Conservation (phyloP, 2,888 invertebrate genomes). For the Pteria penguin region DNA sequence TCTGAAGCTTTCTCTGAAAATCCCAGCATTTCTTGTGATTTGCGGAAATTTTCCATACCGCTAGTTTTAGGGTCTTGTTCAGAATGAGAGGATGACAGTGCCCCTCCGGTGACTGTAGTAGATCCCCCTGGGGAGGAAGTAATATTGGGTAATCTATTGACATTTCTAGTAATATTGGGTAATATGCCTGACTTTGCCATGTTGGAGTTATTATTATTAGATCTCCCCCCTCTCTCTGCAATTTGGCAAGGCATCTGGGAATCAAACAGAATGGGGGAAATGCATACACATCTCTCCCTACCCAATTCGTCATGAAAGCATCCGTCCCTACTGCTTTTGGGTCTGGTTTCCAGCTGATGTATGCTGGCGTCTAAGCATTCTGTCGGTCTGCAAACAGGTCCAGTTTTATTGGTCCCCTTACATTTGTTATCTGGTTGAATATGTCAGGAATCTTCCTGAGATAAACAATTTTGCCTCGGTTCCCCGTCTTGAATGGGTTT, state of each 20-base stretch:
- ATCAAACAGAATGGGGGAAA: background rate
- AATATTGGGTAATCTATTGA: background rate
- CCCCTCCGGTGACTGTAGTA: too few species aligned
- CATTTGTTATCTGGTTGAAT: too few species aligned
- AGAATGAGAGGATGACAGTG: too few species aligned
- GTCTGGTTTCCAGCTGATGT: background rate
- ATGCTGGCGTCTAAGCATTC: background rate
- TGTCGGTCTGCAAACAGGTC: background rate
- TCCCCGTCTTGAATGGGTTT: background rate
- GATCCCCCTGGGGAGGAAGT: too few species aligned
- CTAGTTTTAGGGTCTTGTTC: too few species aligned
- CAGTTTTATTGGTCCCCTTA: background rate
- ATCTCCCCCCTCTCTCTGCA: background rate
- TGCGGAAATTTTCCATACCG: slow-evolving; percentile 5
- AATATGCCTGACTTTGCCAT: background rate
- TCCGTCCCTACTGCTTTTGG: background rate
- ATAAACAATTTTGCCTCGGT: background rate
- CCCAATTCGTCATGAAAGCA: background rate
- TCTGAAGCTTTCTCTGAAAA: background rate
- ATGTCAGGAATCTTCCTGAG: background rate
- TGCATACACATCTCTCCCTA: background rate
- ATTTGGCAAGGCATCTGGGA: background rate
- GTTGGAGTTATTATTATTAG: background rate
- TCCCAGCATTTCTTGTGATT: background rate
- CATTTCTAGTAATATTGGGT: background rate